Evolutionary conservation across 2,888 invertebrate species (phyloP).

Genomic region (Allacma fusca): DNA sequence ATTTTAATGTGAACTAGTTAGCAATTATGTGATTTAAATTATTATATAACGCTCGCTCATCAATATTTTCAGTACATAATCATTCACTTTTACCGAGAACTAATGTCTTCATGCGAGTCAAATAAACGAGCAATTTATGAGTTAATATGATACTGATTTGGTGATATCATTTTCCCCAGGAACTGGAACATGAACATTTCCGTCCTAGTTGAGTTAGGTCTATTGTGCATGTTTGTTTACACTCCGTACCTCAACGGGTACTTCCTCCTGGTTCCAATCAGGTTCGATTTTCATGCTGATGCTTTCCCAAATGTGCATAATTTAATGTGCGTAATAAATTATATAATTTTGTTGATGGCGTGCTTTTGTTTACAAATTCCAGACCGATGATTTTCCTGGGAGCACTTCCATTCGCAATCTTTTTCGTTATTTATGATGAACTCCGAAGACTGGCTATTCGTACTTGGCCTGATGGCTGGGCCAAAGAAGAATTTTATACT

Average conservation of each 20-base stretch:
- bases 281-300: too few relatives aligned
- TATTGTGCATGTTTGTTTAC: slow-evolving; percentile 55
- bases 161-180: too few relatives aligned
- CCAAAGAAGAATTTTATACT: neutral
- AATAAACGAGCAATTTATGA: too few relatives aligned
- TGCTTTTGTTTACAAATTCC: neutral
- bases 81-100: too few relatives aligned
- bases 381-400: neutral
- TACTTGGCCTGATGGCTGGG: neutral
- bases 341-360: neutral
- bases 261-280: slow-evolving; percentile 14
- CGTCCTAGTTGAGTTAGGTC: slow-evolving; percentile 49
- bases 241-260: slow-evolving; percentile 51
- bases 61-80: too few relatives aligned
- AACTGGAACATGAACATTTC: slow-evolving; percentile 60
- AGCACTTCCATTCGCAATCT: neutral
- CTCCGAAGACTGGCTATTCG: neutral
- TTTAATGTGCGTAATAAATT: too few relatives aligned
- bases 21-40: too few relatives aligned
- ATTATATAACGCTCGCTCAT: too few relatives aligned
- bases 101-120: too few relatives aligned
- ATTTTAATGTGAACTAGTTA: neutral
- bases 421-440: neutral
- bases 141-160: too few relatives aligned
- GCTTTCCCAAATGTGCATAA: too few relatives aligned